Conservation (phyloP, 2,888 invertebrate genomes). For the Candidula unifasciata region DNA sequence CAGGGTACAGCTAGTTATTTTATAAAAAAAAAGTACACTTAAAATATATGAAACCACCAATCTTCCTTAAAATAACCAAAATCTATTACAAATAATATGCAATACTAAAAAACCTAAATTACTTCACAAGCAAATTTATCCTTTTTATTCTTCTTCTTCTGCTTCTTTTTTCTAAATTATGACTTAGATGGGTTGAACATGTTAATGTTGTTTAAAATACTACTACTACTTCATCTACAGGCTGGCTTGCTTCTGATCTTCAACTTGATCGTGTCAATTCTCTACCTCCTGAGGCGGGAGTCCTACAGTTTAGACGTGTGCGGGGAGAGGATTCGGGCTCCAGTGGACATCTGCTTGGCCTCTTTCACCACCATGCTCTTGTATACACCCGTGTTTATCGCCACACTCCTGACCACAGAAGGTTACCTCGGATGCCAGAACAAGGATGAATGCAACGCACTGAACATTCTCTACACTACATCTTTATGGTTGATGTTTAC, state of each 20-base stretch:
- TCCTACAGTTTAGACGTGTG: conserved; percentile 57
- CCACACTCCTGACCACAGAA: conserved; percentile 53
- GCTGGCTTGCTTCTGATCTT: conserved; percentile 42
- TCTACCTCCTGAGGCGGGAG: conserved; percentile 55
- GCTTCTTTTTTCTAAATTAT: no score
- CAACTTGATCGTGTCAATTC: conserved; percentile 47
- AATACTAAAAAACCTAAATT: no score
- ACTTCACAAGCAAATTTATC: no score
- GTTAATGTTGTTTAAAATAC: no score
- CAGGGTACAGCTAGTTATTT: no score
- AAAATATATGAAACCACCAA: no score
- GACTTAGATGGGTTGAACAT: no score
- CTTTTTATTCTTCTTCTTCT: no score
- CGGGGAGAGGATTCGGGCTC: conserved; percentile 58
- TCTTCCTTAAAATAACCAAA: no score
- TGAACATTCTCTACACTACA: conserved; percentile 48
- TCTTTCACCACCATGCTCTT: conserved; percentile 56
- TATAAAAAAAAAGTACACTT: no score
- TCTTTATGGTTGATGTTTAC: conserved; percentile 55
- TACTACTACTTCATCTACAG: conserved; percentile 20
- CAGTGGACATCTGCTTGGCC: conserved; percentile 58
- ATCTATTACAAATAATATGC: no score
- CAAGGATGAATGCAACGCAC: conserved; percentile 51
- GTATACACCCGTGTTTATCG: conserved; percentile 56
- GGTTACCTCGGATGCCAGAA: conserved; percentile 52